Evolutionary conservation across 64 coral and sea anemone genomes (phyloP).

Genomic region (Exaiptasia diaphana): DNA sequence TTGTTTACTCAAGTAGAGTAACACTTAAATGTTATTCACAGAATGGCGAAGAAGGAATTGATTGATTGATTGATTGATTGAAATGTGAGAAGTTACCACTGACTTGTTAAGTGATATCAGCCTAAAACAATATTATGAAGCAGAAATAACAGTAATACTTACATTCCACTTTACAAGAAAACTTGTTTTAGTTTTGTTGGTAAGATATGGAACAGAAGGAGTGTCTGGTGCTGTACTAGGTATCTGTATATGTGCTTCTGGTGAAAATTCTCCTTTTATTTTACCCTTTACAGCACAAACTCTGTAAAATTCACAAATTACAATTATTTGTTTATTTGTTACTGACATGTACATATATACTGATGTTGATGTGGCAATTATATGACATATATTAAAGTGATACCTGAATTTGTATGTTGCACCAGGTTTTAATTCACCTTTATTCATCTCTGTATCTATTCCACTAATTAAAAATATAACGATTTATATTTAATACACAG

Average conservation of each 20-base stretch:
- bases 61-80: no score
- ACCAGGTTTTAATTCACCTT: slow-evolving; percentile 59
- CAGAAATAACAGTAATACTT: slow-evolving; percentile 22
- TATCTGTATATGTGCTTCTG: slow-evolving; percentile 65
- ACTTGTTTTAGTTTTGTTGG: slow-evolving; percentile 77
- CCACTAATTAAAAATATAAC: slow-evolving; percentile 49
- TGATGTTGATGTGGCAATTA: neutral
- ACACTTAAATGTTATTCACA: no score
- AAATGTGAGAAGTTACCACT: no score
- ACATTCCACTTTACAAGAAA: slow-evolving; percentile 86
- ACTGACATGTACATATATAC: neutral
- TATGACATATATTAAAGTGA: neutral
- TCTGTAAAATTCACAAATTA: slow-evolving; percentile 1
- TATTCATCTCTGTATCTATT: slow-evolving; percentile 44
- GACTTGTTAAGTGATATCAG: no score
- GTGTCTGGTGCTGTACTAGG: slow-evolving; percentile 60
- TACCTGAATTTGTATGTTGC: slow-evolving; percentile 75
- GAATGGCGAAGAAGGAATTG: no score
- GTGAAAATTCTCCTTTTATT: slow-evolving; percentile 71
- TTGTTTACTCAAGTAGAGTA: no score
- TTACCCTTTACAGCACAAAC: slow-evolving; percentile 71
- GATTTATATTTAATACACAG: neutral
- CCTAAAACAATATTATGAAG: no score
- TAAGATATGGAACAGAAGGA: slow-evolving; percentile 58
- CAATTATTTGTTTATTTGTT: neutral